These are phyloP conservation scores for Pyrrhosoma nymphula DNA, from an alignment of 2,888 invertebrate species.

Conservation along the genomic window DNA sequence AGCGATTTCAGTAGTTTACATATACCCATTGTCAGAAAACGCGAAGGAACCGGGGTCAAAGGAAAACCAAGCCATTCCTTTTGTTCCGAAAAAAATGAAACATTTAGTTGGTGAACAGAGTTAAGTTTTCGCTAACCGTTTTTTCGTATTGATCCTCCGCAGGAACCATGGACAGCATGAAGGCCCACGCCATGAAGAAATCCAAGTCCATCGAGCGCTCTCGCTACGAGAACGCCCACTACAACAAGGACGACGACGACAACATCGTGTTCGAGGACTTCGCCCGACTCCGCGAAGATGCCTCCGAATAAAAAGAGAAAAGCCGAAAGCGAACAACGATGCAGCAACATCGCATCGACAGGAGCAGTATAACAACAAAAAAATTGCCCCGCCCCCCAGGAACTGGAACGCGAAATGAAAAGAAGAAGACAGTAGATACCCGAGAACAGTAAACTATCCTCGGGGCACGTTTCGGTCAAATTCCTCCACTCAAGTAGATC, in stretches of 20 bases:
- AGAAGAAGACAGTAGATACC: not conserved
- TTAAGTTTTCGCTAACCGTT: not conserved
- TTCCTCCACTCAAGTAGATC: not conserved
- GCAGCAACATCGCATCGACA: not conserved
- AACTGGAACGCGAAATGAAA: not conserved
- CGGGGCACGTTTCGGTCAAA: not conserved
- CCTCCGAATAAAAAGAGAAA: slow-evolving; percentile 78
- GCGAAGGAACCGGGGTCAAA: too few species aligned
- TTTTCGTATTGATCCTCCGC: slow-evolving; percentile 59
- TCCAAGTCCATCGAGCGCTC: slow-evolving; percentile 91
- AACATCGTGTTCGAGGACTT: slow-evolving; percentile 99
- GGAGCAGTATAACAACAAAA: not conserved
- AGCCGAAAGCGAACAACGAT: not conserved
- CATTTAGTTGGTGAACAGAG: too few species aligned
- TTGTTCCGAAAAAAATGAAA: too few species aligned
- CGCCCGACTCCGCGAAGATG: slow-evolving; percentile 94
- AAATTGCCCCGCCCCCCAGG: not conserved
- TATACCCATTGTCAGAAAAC: too few species aligned
- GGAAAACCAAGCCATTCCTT: too few species aligned
- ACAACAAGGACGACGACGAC: slow-evolving; percentile 92
- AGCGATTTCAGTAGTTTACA: too few species aligned
- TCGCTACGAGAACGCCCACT: slow-evolving; percentile 90
- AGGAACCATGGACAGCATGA: slow-evolving; percentile 87
- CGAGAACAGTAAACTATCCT: not conserved
- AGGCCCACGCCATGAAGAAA: slow-evolving; percentile 89